Evolutionary conservation across 2,888 invertebrate genomes (phyloP), one percentile per base, ranked within the genome.

Genomic region (Matsumyia berberina): DNA sequence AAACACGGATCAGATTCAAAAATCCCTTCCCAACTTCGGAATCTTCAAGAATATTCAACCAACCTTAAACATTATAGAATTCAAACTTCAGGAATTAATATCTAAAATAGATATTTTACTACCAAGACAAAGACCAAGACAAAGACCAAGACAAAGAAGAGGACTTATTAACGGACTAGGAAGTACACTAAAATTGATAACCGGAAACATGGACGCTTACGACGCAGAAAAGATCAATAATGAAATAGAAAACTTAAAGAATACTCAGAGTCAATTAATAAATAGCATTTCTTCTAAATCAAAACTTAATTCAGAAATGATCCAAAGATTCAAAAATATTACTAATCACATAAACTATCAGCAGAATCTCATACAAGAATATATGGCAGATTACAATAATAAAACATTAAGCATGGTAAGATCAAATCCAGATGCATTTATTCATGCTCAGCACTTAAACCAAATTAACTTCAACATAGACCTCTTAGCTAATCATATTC

Each of bases 261-360:
- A 24, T 24, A 24, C 24, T 24, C 24, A 24, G 24, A 24, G 24
- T 24, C 12, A 39, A 39, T 33, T 53, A 55, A 33, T 19, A 15
- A 62, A 53, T 12, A 64, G 24, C 44, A 12, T 62, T 12, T 5
- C 17, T 39, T 51, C 39, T n/a, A 58, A 33, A 35, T 24, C 70
- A 35, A 66, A 31, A 46, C 24, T 49, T 66, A 76, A 67, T n/a
- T 31, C 46, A 6, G 19, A 66, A 19, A 76, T 67, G 44, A n/a
- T 76, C 9, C 33, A 64, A 66, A 76, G 67, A 58, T 66, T 76
- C 7, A 42, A 76, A 37, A 76, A 67, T 15, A 55, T 76, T 8
- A 74, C 73, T 9, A 17, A 49, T 4, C 62, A 74, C 44, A 55
- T 74, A 51, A 74, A 74, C 24, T 51, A 55, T 15, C 51, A 74